A percentile compares a stretch with the other conserved stretches of the same genome.
Conservation (phyloP, 2,797 vertebrate genomes). For the Chaenodraco wilsoni region DNA sequence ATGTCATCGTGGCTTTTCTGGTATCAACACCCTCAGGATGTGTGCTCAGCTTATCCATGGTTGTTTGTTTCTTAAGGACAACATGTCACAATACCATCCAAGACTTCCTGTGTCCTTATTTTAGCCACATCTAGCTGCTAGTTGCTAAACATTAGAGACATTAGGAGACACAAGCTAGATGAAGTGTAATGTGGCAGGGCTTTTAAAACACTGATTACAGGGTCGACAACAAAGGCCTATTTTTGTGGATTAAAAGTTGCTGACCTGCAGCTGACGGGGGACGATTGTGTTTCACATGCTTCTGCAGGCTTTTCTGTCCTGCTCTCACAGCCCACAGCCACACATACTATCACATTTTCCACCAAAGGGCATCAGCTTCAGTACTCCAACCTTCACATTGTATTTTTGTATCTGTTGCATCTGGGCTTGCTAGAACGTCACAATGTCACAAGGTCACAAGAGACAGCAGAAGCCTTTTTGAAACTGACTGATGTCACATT, state of each 20-base stretch:
- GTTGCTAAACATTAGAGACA: conserved; percentile 30
- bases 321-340: conserved; percentile 56
- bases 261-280: conserved; percentile 73
- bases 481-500: conserved; percentile 52
- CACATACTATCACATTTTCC: conserved; percentile 65
- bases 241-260: conserved; percentile 72
- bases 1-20: conserved; percentile 72
- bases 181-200: conserved; percentile 16
- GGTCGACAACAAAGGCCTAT: conserved; percentile 62
- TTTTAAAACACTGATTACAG: conserved; percentile 59
- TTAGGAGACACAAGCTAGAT: conserved; percentile 26
- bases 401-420: conserved; percentile 55
- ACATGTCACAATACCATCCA: conserved; percentile 26
- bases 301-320: conserved; percentile 70
- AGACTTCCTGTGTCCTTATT: conserved; percentile 32
- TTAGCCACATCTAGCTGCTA: conserved; percentile 4
- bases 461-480: conserved; percentile 42
- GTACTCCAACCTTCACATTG: conserved; percentile 54
- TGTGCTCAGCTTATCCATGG: conserved; percentile 46
- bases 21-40: conserved; percentile 64
- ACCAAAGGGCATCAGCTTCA: conserved; percentile 53
- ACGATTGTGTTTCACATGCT: conserved; percentile 82
- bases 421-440: background rate
- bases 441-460: conserved; percentile 46
- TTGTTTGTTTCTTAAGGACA: conserved; percentile 57